Evolutionary conservation across 1,140 invertebrate genomes (phyloP).

Genomic region (Pissodes strobi): DNA sequence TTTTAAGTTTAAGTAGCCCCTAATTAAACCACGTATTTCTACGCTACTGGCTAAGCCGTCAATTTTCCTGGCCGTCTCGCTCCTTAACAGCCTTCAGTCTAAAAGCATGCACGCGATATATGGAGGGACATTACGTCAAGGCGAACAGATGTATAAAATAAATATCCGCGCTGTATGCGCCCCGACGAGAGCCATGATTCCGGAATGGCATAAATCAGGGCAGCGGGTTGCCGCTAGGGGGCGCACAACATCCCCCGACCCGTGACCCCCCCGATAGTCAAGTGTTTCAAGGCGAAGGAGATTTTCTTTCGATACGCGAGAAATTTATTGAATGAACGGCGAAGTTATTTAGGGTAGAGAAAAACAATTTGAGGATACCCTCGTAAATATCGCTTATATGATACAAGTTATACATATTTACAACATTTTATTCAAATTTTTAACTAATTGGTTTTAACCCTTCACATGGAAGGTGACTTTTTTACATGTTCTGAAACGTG

Average conservation of each 20-base stretch:
- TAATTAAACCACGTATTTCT: background rate
- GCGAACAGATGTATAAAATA: slow-evolving; percentile 61
- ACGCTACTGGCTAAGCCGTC: slow-evolving; percentile 37
- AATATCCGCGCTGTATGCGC: slow-evolving; percentile 57
- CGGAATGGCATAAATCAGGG: slow-evolving; percentile 59
- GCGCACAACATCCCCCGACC: slow-evolving; percentile 21
- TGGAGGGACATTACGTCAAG: slow-evolving; percentile 59
- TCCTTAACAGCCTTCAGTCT: slow-evolving; percentile 58
- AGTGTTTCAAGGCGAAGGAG: slow-evolving; percentile 29
- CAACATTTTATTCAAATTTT: too few relatives aligned
- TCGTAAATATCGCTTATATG: too few relatives aligned
- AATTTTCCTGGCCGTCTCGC: slow-evolving; percentile 45
- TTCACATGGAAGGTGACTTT: too few relatives aligned
- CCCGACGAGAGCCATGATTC: slow-evolving; percentile 57
- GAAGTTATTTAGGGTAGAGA: too few relatives aligned
- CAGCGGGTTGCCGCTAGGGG: slow-evolving; percentile 42
- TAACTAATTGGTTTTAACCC: too few relatives aligned
- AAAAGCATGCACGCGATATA: slow-evolving; percentile 60
- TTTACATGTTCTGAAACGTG: too few relatives aligned
- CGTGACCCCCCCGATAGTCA: slow-evolving; percentile 13
- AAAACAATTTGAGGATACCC: too few relatives aligned
- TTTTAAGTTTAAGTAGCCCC: too few relatives aligned
- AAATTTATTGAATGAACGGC: slow-evolving; percentile 27
- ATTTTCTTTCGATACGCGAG: slow-evolving; percentile 33
- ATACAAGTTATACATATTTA: too few relatives aligned